phyloP scores from a whole-genome alignment of 2,888 invertebrate species.

The Watsonalla binaria region DNA sequence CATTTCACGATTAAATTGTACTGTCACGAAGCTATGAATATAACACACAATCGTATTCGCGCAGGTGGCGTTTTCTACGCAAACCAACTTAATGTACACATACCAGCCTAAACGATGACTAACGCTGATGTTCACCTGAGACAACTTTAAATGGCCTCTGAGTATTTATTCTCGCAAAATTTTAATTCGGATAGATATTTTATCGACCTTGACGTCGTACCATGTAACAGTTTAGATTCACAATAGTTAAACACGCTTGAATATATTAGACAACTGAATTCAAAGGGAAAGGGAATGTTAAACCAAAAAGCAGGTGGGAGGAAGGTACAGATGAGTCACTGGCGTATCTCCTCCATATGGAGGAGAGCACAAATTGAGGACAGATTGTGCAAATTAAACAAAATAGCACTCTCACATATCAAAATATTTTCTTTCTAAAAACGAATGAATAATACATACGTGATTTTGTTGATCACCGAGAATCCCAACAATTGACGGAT shows the following conservation, averaged over 20 bases:
- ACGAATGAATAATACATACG: slow-evolving; percentile 51
- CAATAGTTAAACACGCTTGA: slow-evolving; percentile 7
- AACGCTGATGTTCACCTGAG: slow-evolving; percentile 41
- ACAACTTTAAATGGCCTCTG: slow-evolving; percentile 48
- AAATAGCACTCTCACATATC: not conserved
- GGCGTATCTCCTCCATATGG: slow-evolving; percentile 23
- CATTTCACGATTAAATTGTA: slow-evolving; percentile 28
- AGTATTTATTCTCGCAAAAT: slow-evolving; percentile 29
- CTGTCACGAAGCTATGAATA: slow-evolving; percentile 32
- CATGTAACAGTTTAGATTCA: slow-evolving; percentile 1
- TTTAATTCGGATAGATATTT: slow-evolving; percentile 54
- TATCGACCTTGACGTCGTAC: slow-evolving; percentile 27
- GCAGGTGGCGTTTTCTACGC: slow-evolving; percentile 15
- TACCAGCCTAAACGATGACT: slow-evolving; percentile 26
- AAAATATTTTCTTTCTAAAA: too few species aligned
- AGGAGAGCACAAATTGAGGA: slow-evolving; percentile 14
- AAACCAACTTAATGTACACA: slow-evolving; percentile 14
- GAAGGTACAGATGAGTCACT: slow-evolving; percentile 24
- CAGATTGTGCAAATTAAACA: not conserved
- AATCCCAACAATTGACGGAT: slow-evolving; percentile 73
- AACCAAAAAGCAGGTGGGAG: slow-evolving; percentile 13
- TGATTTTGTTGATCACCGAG: slow-evolving; percentile 74
- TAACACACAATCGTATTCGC: slow-evolving; percentile 12
- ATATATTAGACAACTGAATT: slow-evolving; percentile 7
- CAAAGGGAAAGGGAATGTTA: slow-evolving; percentile 15